phyloP scores from a whole-genome alignment of 2,113 vertebrate genomes.

The Pedionomus torquatus region DNA sequence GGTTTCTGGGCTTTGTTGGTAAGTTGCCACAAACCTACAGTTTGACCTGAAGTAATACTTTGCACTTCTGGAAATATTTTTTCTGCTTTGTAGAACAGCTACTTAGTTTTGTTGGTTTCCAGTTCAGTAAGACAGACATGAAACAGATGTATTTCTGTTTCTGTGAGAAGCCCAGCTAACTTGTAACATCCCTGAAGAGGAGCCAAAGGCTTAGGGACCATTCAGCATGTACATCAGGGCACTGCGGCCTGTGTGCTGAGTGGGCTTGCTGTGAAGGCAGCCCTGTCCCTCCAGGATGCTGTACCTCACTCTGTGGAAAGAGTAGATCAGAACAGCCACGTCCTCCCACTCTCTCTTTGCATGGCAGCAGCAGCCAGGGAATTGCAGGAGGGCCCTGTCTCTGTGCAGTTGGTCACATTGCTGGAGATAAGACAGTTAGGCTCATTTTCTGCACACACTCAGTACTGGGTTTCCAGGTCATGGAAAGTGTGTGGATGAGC shows the following conservation, averaged over 20 bases:
- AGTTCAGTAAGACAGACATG: neutral
- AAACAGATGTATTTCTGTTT: neutral
- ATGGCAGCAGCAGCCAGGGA: accelerated
- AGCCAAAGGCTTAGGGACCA: neutral
- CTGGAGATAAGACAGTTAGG: neutral
- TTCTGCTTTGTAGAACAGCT: neutral
- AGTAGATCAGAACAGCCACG: neutral
- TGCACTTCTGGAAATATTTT: neutral
- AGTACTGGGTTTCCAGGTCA: accelerated
- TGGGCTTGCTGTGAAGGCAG: neutral
- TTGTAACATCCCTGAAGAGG: neutral
- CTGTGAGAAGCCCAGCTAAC: neutral
- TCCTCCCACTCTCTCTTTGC: neutral
- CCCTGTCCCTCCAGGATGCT: neutral
- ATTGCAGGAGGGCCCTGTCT: neutral
- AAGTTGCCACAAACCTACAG: neutral
- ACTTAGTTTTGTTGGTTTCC: neutral
- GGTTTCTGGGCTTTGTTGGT: neutral
- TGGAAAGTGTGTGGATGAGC: neutral
- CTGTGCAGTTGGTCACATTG: neutral
- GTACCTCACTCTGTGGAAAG: accelerated
- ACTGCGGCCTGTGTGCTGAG: accelerated
- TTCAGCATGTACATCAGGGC: neutral
- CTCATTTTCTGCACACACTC: neutral
- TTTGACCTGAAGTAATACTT: neutral